Base-by-base conservation (phyloP, 2,113 vertebrate species). In the Nyctibius bracteatus region DNA sequence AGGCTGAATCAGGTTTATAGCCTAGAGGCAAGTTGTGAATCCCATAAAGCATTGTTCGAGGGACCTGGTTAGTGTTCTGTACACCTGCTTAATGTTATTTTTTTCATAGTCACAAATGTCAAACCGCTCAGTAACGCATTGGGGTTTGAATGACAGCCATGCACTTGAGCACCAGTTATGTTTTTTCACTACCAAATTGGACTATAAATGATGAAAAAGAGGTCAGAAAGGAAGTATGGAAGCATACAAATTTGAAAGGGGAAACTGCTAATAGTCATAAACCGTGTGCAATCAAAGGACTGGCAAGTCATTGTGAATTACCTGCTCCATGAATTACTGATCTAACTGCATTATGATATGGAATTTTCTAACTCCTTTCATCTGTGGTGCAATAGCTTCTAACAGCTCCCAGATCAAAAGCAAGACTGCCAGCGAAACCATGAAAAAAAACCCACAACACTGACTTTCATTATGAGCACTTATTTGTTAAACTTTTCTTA, bases 221-320 rank as follows among this genome's bases (percentile, higher is more conserved):
- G 98, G 98, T 98, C 98, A 98, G 96, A 98, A 98, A 98, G 98
- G 98, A 98, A 98, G 98, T 98, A 98, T 97, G 97, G 98, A 98
- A 98, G 97, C 98, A 98, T 98, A 98, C 98, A 98, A 98, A 98
- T 98, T 98, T 98, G 98, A 98, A 98, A 98, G 97, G 97, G 97
- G 98, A 98, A 98, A 98, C 98, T 98, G 98, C 98, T 98, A 98
- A 98, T 98, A 98, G 98, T 97, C 97, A 98, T 98, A 98, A 98
- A 98, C 97, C 37, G 47, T 68, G 96, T 92, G 92, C 97, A 98
- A 98, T 98, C 98, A 98, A 98, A 98, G 98, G 97, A 95, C 98
- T 96, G 97, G 97, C 94, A 94, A 98, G 98, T 98, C 98, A 96
- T 92, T 98, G 96, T 97, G 97, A 98, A 98, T 98, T 98, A 98